Evolutionary conservation across 2,797 vertebrate genomes (phyloP).

Genomic region (Xiphophorus birchmanni): DNA sequence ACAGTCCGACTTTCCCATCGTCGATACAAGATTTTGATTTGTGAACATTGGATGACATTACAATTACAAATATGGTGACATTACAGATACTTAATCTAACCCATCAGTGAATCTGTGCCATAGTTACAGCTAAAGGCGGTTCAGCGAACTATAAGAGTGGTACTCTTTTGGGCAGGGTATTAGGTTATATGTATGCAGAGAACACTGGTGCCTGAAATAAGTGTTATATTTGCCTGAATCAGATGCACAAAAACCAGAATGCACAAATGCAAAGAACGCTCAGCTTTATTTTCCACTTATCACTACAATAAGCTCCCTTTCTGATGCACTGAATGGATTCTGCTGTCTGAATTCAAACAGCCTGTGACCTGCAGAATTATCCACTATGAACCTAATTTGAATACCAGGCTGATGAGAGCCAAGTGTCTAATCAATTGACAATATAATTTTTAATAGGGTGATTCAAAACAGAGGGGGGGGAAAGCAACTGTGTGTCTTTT

Average conservation of each 20-base stretch:
- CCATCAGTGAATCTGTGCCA: too few species aligned
- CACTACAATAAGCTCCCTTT: neutral
- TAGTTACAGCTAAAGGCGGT: neutral
- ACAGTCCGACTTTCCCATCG: neutral
- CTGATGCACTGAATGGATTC: neutral
- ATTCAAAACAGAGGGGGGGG: neutral
- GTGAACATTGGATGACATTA: neutral
- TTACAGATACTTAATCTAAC: neutral
- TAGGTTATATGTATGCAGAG: neutral
- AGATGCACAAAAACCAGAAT: neutral
- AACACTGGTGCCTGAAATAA: neutral
- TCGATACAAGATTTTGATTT: neutral
- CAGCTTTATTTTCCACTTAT: neutral
- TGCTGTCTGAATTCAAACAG: neutral
- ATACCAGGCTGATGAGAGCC: constrained; percentile 16
- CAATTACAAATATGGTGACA: neutral
- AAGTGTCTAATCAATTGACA: constrained; percentile 11
- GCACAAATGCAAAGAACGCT: constrained; percentile 3
- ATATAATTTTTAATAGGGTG: constrained; percentile 8
- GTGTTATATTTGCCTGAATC: neutral
- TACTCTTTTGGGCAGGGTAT: neutral
- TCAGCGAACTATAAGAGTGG: neutral
- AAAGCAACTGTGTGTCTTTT: neutral
- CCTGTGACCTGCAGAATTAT: constrained; percentile 15
- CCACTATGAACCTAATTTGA: constrained; percentile 14